Evolutionary conservation across 2,888 invertebrate genomes (phyloP), one percentile per base, ranked within the genome.

Genomic region (Druceiella hillmani): DNA sequence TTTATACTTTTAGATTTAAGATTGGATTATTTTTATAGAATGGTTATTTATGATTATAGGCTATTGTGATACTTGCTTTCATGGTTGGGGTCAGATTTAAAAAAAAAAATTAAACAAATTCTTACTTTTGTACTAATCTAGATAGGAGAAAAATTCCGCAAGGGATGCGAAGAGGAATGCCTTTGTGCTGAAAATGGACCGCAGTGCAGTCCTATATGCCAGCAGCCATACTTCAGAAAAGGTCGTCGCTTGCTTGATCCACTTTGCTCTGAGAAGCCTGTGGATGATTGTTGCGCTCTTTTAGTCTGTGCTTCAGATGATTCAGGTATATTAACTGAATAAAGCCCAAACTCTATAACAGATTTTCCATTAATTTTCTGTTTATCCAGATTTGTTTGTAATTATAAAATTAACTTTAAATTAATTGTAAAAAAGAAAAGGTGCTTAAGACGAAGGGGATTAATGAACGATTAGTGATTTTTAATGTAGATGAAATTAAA

Each of bases 141-240:
- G 78, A 59, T 81, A 33, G 89, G 88, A 2, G 83, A 87, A 49
- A 78, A 73, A 47, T 67, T 87, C 48, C 75, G 81, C 41, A 74
- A 80, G 24, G 85, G 78, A 27, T 91, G 90, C 54, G 85, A 88
- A 38, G 84, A 86, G 45, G 68, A 77, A 2, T 90, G 90, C 55
- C 79, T 80, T 14, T 90, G 90, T 54, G 64, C 67, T 14, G 52
- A 60, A 0, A 76, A 75, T 9, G 87, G 87, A 1, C 66, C 66
- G 46, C 76, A 82, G 45, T 91, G 90, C 53, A 64, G 74, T n/a
- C 79, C 81, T 1, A 71, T 84, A 22, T 91, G 91, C 58, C 66
- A 70, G 38, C 75, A 75, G 11, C 83, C 84, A 0, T 81, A 77
- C 47, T 76, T 87, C 47, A 75, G 81, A 33, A 75, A 79, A 11